phyloP scores from a whole-genome alignment of 2,888 invertebrate genomes.

The Drosophila peninsularis region DNA sequence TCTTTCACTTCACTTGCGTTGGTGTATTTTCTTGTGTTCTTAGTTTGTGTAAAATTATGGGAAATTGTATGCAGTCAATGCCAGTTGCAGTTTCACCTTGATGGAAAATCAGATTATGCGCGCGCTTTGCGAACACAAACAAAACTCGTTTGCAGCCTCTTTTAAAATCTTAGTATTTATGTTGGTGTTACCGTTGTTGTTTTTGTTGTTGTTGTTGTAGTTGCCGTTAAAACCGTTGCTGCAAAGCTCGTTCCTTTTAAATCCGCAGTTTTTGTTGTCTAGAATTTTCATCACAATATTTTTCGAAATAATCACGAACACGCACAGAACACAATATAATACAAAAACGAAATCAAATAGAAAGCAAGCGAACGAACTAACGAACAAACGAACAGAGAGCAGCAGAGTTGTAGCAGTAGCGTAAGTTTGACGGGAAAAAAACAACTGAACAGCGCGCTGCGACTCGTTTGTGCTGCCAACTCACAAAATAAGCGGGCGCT shows the following conservation, averaged over 20 bases:
- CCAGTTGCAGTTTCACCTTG: slow-evolving; percentile 76
- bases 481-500: slow-evolving; percentile 66
- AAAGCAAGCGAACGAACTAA: slow-evolving; percentile 78
- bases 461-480: slow-evolving; percentile 66
- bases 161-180: slow-evolving; percentile 39
- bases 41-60: slow-evolving; percentile 16
- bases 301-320: slow-evolving; percentile 57
- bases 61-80: slow-evolving; percentile 53
- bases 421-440: slow-evolving; percentile 63
- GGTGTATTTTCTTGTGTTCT: slow-evolving; percentile 4
- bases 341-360: slow-evolving; percentile 79
- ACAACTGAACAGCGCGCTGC: slow-evolving; percentile 65
- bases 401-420: slow-evolving; percentile 64
- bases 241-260: slow-evolving; percentile 37
- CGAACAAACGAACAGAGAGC: slow-evolving; percentile 61
- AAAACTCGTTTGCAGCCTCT: slow-evolving; percentile 62
- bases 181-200: slow-evolving; percentile 18
- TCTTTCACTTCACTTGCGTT: slow-evolving; percentile 4
- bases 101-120: slow-evolving; percentile 62
- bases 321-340: slow-evolving; percentile 69
- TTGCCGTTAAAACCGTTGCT: slow-evolving; percentile 32
- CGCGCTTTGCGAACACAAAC: slow-evolving; percentile 57
- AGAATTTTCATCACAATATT: slow-evolving; percentile 56
- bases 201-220: slow-evolving; percentile 33
- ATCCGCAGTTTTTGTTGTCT: slow-evolving; percentile 32